Evolutionary conservation across 2,113 vertebrate species (phyloP).

Genomic region (Cebus imitator): DNA sequence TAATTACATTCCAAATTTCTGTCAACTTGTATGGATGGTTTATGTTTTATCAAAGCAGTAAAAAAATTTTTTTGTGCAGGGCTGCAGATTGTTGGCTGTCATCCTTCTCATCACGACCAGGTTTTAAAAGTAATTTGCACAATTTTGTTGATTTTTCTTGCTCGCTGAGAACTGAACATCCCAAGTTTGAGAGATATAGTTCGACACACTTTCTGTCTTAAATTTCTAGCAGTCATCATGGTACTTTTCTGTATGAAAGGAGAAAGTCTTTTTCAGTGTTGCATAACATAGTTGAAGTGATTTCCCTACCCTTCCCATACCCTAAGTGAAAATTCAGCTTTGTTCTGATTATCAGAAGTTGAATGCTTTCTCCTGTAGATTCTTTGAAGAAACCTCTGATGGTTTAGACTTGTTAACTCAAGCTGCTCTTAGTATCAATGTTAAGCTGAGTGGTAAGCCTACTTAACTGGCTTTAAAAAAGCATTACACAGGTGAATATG

Average conservation of each 20-base stretch:
- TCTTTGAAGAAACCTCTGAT: neutral
- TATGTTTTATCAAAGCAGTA: neutral
- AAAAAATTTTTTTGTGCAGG: neutral
- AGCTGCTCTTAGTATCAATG: neutral
- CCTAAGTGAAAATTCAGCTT: neutral
- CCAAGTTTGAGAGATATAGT: neutral
- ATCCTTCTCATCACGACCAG: neutral
- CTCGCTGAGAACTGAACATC: neutral
- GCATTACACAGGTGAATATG: neutral
- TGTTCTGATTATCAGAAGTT: neutral
- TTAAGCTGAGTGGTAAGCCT: neutral
- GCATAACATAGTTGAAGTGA: neutral
- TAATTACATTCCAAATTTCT: no score
- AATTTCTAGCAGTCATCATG: neutral
- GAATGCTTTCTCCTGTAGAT: neutral
- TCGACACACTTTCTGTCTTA: neutral
- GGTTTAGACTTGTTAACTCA: neutral
- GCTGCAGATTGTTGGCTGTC: neutral
- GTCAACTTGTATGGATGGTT: neutral
- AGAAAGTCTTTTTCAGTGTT: neutral
- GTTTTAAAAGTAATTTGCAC: neutral
- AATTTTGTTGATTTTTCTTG: neutral
- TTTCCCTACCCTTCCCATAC: neutral
- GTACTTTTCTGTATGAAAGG: neutral
- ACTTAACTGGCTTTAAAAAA: neutral